Evolutionary conservation across 2,888 invertebrate genomes (phyloP).

Genomic region (Tuberolachnus salignus): DNA sequence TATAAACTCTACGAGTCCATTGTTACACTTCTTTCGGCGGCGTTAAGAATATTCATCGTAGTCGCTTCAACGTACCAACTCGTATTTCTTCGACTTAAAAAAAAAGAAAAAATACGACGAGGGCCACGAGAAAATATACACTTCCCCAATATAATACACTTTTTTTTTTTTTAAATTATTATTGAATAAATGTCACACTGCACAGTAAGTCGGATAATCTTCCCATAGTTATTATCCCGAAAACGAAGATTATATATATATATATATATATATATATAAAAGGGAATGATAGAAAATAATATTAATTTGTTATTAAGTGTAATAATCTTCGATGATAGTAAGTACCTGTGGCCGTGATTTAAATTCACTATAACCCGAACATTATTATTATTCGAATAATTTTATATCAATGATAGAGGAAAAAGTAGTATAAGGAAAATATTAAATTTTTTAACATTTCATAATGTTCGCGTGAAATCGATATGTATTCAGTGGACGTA

Average conservation of each 20-base stretch:
- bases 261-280: background rate
- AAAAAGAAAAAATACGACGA: background rate
- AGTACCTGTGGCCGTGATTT: conserved; percentile 18
- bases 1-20: conserved; percentile 10
- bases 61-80: background rate
- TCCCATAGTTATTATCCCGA: conserved; percentile 5
- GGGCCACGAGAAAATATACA: background rate
- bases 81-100: background rate
- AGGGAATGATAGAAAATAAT: background rate
- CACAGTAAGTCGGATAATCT: conserved; percentile 12
- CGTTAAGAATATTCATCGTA: conserved; percentile 17
- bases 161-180: conserved; percentile 5
- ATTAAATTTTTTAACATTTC: background rate
- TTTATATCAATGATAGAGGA: background rate
- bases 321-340: conserved; percentile 24
- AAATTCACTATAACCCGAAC: background rate
- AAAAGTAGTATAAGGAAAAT: background rate
- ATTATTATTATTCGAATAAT: background rate
- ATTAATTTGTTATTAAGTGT: conserved; percentile 21
- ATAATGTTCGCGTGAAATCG: conserved; percentile 4
- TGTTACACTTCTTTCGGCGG: conserved; percentile 1
- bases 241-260: conserved; percentile 7
- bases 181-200: conserved; percentile 33
- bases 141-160: background rate
- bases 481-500: conserved; percentile 15